Conservation (phyloP, 2,113 vertebrate species). For the Kobus ellipsiprymnus region DNA sequence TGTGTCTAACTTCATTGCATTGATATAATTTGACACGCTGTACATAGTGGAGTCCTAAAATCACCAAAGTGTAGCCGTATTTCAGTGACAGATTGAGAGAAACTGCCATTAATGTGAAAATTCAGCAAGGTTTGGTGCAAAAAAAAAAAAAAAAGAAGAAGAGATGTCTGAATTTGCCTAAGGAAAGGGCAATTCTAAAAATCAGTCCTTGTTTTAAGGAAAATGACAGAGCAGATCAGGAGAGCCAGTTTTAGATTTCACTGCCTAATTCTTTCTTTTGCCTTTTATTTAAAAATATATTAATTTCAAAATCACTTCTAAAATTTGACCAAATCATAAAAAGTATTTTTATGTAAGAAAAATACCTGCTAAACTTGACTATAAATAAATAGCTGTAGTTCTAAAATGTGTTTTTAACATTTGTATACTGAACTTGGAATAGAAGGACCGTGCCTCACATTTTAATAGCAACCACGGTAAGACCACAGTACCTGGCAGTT, state of each 20-base stretch:
- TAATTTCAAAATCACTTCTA: not conserved
- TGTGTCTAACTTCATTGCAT: slow-evolving; percentile 26
- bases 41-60: not conserved
- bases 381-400: not conserved
- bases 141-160: not conserved
- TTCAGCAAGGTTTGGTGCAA: not conserved
- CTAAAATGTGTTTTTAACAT: not conserved
- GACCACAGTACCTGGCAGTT: not conserved
- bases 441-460: not conserved
- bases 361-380: not conserved
- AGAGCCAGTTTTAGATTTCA: not conserved
- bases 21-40: slow-evolving; percentile 32
- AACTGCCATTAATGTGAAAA: not conserved
- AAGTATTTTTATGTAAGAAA: not conserved
- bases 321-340: not conserved
- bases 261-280: not conserved
- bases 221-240: not conserved
- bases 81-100: not conserved
- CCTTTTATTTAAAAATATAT: not conserved
- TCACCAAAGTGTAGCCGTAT: not conserved
- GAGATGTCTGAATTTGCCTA: not conserved
- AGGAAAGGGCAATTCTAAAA: not conserved
- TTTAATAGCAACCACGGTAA: not conserved
- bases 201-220: not conserved
- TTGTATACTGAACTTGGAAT: not conserved